A percentile compares a stretch with the other conserved stretches of the same genome.
Evolutionary conservation across 2,888 invertebrate genomes (phyloP).

Genomic region (Trachelus tabidus): DNA sequence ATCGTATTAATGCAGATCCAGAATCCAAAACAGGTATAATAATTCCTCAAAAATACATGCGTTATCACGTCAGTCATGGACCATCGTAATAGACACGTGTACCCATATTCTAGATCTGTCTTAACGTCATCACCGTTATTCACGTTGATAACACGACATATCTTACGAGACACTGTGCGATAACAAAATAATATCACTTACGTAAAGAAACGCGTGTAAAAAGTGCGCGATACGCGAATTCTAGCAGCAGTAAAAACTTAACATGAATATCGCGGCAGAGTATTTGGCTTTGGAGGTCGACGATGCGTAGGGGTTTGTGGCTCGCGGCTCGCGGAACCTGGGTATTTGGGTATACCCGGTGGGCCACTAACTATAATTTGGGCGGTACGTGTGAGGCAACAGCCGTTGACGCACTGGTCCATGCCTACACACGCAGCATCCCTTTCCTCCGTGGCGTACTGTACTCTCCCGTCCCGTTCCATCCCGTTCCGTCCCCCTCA

Average conservation of each 20-base stretch:
- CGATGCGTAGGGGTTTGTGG: constrained; percentile 5
- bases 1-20: background rate
- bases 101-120: background rate
- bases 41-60: background rate
- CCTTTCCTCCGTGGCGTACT: constrained; percentile 51
- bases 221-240: background rate
- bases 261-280: background rate
- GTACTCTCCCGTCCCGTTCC: constrained; percentile 41
- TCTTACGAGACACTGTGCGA: background rate
- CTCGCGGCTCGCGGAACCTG: constrained; percentile 5
- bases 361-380: constrained; percentile 63
- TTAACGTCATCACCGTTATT: background rate
- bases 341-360: constrained; percentile 44
- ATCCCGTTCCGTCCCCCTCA: constrained; percentile 38
- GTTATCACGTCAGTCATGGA: background rate
- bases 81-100: background rate
- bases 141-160: background rate
- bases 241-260: background rate
- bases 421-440: constrained; percentile 66
- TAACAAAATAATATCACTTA: background rate
- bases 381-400: constrained; percentile 66
- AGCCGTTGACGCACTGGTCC: constrained; percentile 67
- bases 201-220: background rate
- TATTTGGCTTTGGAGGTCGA: constrained; percentile 3
- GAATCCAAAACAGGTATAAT: background rate